Conservation (phyloP, 2,113 vertebrate species). For the Tilapia sparmanii region DNA sequence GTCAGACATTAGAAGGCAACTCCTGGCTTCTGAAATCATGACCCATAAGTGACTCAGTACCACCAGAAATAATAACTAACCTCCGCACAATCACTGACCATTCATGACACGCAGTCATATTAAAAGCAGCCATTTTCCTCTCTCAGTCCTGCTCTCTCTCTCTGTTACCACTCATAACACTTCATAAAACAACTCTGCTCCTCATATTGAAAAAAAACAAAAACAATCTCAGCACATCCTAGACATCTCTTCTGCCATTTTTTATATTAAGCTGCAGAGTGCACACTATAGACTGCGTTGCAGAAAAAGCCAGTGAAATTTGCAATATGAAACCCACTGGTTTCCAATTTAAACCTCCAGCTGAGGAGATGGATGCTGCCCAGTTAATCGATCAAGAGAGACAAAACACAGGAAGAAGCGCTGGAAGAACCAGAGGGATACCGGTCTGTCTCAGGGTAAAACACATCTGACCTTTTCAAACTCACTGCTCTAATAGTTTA, state of each 20-base stretch:
- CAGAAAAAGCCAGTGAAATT: background rate
- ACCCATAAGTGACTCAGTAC: slow-evolving; percentile 3
- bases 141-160: background rate
- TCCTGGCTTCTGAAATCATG: slow-evolving; percentile 18
- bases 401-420: background rate
- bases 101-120: background rate
- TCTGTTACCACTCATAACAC: background rate
- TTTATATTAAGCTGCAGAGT: background rate
- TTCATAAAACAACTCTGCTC: background rate
- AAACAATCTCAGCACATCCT: background rate
- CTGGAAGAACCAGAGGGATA: background rate
- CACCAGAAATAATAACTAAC: background rate
- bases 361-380: slow-evolving; percentile 12
- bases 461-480: slow-evolving; percentile 56
- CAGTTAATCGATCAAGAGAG: slow-evolving; percentile 9
- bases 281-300: background rate
- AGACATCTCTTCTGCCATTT: background rate
- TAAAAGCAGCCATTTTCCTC: slow-evolving; percentile 14
- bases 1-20: slow-evolving; percentile 23
- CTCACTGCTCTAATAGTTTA: slow-evolving; percentile 30
- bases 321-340: background rate
- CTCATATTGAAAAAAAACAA: background rate
- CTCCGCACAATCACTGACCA: background rate
- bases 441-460: slow-evolving; percentile 4
- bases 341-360: slow-evolving; percentile 2